These are phyloP conservation scores for Odontesthes bonariensis DNA, from an alignment of 2,113 vertebrate species.

Conservation along the genomic window DNA sequence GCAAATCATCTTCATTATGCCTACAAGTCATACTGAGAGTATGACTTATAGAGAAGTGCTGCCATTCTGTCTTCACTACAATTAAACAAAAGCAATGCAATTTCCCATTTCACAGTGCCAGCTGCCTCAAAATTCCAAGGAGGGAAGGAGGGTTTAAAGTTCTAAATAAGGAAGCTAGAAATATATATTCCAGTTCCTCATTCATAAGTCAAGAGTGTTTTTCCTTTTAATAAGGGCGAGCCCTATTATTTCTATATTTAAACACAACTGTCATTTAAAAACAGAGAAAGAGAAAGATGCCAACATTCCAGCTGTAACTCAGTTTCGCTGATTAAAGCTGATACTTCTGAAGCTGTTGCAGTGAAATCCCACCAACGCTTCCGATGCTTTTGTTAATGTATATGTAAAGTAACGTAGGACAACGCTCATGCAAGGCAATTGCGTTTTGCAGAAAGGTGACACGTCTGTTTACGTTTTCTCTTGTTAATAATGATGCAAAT, in stretches of 20 bases:
- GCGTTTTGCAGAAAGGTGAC: too few species aligned
- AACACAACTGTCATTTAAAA: neutral
- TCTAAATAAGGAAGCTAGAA: neutral
- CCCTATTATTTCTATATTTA: neutral
- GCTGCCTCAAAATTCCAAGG: too few species aligned
- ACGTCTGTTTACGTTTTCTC: neutral
- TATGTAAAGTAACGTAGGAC: neutral
- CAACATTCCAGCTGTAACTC: neutral
- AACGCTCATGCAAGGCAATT: conserved; percentile 8
- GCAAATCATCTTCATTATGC: neutral
- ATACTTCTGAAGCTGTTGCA: neutral
- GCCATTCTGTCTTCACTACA: neutral
- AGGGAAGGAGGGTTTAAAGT: neutral
- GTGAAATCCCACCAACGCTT: neutral
- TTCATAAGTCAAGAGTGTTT: neutral
- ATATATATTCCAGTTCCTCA: neutral
- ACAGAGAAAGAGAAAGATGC: neutral
- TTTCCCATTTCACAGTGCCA: neutral
- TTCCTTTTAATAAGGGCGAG: neutral
- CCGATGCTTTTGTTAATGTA: conserved; percentile 8
- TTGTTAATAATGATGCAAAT: conserved; percentile 1
- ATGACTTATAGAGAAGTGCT: neutral
- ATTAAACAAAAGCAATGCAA: neutral
- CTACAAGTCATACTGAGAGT: neutral
- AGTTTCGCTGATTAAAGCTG: neutral